Conservation (phyloP, 1,140 invertebrate genomes). For the Calliphora vicina region DNA sequence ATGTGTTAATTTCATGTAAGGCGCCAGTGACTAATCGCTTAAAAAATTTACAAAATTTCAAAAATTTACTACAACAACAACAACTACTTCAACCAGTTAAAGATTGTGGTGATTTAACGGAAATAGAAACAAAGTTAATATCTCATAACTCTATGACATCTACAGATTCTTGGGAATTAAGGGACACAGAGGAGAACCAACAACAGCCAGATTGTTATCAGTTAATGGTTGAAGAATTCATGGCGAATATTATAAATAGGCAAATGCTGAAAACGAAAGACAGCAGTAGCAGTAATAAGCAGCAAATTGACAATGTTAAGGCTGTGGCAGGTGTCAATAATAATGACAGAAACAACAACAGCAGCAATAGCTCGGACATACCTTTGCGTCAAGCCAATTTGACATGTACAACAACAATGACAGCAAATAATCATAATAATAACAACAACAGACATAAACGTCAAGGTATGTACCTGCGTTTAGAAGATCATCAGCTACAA, state of each 20-base stretch:
- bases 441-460: constrained; percentile 9
- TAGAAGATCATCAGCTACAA: neutral
- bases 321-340: constrained; percentile 11
- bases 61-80: neutral
- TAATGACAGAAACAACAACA: neutral
- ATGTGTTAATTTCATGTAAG: constrained; percentile 6
- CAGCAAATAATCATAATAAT: neutral
- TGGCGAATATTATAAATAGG: constrained; percentile 5
- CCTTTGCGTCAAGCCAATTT: neutral
- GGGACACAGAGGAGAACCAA: neutral
- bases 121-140: constrained; percentile 7
- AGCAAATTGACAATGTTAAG: neutral
- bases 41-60: neutral
- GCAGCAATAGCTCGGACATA: neutral
- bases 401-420: neutral
- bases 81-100: too few species aligned
- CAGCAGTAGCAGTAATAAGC: neutral
- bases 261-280: neutral
- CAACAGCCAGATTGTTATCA: constrained; percentile 17
- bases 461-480: constrained; percentile 28
- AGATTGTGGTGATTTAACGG: neutral
- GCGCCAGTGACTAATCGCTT: neutral
- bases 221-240: constrained; percentile 26
- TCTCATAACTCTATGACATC: neutral
- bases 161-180: neutral